Percentiles rank a stretch among this genome's conserved stretches.
Conservation (phyloP, 2,888 invertebrate genomes). For the Spilarctia lutea region DNA sequence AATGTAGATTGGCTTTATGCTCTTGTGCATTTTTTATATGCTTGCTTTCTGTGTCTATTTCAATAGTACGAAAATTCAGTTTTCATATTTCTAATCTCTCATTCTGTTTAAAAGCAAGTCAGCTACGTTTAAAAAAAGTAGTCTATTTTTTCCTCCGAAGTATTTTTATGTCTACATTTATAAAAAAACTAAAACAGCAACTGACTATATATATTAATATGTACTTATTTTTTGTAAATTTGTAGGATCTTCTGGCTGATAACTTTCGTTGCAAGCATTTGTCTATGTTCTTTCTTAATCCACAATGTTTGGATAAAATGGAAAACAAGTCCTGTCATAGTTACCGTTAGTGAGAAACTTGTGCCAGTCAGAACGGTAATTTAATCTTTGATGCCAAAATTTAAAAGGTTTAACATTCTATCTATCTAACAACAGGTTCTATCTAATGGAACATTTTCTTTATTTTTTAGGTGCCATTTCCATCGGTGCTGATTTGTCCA, state of each 20-base stretch:
- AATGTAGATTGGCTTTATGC: no score
- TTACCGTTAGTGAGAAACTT: conserved; percentile 61
- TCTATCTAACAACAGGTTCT: no score
- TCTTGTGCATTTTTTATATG: no score
- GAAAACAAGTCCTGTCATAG: conserved; percentile 65
- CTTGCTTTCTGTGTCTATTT: not conserved
- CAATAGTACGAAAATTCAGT: not conserved
- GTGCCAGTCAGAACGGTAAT: conserved; percentile 60
- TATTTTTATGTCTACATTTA: not conserved
- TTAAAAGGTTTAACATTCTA: not conserved
- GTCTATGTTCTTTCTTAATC: conserved; percentile 57
- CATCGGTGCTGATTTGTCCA: conserved; percentile 67
- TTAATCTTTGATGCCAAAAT: not conserved
- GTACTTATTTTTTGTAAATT: conserved; percentile 5
- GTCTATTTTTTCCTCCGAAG: not conserved
- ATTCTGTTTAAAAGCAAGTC: not conserved
- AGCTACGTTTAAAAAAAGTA: not conserved
- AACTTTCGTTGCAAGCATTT: conserved; percentile 54
- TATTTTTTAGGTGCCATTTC: conserved; percentile 62
- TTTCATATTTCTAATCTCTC: not conserved
- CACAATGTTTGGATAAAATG: conserved; percentile 63
- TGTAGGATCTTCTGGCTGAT: conserved; percentile 46
- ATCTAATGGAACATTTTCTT: not conserved
- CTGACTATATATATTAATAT: not conserved
- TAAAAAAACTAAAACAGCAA: not conserved